Evolutionary conservation across 2,113 vertebrate genomes (phyloP).

Genomic region (Aphelocoma coerulescens): DNA sequence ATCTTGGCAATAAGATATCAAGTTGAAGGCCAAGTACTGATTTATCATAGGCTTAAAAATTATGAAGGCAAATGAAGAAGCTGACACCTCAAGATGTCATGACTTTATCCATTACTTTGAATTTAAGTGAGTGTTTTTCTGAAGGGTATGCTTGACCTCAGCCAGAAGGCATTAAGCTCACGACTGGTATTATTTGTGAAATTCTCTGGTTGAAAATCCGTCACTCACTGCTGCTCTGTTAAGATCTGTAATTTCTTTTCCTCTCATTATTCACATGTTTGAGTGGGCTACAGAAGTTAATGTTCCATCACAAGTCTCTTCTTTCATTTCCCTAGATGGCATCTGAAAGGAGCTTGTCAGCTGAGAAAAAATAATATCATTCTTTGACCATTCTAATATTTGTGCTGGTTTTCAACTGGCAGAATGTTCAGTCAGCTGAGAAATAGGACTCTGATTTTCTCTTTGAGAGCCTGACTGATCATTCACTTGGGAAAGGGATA

Average conservation of each 20-base stretch:
- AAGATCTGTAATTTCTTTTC: background rate
- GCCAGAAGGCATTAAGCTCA: background rate
- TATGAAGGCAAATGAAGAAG: background rate
- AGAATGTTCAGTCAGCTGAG: slow-evolving; percentile 40
- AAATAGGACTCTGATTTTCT: slow-evolving; percentile 14
- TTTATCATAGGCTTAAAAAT: background rate
- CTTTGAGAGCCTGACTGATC: slow-evolving; percentile 6
- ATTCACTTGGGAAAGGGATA: slow-evolving; percentile 16
- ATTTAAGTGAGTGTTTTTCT: background rate
- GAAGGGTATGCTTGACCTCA: background rate
- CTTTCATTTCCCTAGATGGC: slow-evolving; percentile 16
- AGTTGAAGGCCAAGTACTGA: background rate
- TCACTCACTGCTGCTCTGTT: background rate
- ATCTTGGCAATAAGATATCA: background rate
- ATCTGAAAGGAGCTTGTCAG: slow-evolving; percentile 28
- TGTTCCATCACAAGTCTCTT: slow-evolving; percentile 1
- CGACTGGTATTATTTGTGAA: background rate
- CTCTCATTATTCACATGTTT: background rate
- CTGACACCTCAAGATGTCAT: background rate
- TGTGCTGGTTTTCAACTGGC: slow-evolving; percentile 3
- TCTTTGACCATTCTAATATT: slow-evolving; percentile 12
- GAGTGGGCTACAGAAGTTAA: slow-evolving; percentile 25
- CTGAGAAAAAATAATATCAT: background rate
- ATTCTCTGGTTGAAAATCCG: background rate
- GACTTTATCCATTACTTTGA: background rate